Percentiles rank a stretch among this genome's conserved stretches.
Conservation (phyloP, 2,888 invertebrate genomes). For the Oscheius sp. region DNA sequence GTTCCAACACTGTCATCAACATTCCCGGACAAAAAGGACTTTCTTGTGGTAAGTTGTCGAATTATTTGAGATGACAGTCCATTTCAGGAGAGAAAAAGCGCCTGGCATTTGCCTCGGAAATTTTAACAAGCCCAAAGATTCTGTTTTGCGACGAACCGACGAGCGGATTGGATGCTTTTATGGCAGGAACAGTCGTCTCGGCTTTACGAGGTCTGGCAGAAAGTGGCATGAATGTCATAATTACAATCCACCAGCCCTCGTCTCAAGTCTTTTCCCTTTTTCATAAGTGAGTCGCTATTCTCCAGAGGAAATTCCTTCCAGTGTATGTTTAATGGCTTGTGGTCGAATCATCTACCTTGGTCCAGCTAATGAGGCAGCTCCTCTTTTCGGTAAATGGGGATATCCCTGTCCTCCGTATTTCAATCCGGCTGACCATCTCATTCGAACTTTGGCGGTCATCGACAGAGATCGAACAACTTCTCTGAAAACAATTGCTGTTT, state of each 20-base stretch:
- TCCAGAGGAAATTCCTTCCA: conserved; percentile 49
- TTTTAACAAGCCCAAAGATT: conserved; percentile 76
- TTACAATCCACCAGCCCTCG: conserved; percentile 94
- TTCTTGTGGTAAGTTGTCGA: too few relatives aligned
- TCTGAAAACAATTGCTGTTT: conserved; percentile 53
- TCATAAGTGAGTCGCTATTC: conserved; percentile 78
- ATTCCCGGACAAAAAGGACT: conserved; percentile 81
- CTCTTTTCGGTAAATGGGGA: conserved; percentile 79
- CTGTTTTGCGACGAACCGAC: conserved; percentile 78
- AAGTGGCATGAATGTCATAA: conserved; percentile 88
- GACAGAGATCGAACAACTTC: conserved; percentile 52
- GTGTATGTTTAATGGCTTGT: conserved; percentile 84
- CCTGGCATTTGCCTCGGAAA: conserved; percentile 89
- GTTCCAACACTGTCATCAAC: conserved; percentile 85
- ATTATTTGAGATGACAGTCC: too few relatives aligned
- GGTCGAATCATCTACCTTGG: conserved; percentile 87
- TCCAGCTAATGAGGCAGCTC: conserved; percentile 82
- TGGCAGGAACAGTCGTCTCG: conserved; percentile 65
- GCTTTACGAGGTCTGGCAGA: conserved; percentile 56
- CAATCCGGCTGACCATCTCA: conserved; percentile 74
- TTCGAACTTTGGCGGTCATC: conserved; percentile 68
- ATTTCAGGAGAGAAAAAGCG: conserved; percentile 93
- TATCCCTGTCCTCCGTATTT: conserved; percentile 71
- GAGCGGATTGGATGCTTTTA: conserved; percentile 76
- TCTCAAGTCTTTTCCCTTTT: conserved; percentile 89